Conservation (phyloP, 1,140 invertebrate species). For the Drosophila repletoides region DNA sequence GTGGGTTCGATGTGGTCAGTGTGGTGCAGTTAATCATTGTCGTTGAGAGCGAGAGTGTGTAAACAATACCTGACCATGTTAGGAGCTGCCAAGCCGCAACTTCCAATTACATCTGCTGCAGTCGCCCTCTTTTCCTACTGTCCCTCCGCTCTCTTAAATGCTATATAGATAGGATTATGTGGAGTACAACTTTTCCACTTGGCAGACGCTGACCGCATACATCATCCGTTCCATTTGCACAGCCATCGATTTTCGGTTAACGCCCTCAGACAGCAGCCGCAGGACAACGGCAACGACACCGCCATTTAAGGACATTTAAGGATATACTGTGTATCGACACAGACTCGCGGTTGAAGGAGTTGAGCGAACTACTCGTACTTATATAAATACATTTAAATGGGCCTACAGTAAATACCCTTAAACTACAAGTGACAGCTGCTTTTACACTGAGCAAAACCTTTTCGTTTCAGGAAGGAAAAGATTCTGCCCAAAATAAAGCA, state of each 20-base stretch:
- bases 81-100: slow-evolving; percentile 46
- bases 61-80: slow-evolving; percentile 49
- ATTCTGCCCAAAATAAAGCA: too few relatives aligned
- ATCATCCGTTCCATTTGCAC: slow-evolving; percentile 81
- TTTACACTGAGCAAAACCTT: too few relatives aligned
- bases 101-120: slow-evolving; percentile 69
- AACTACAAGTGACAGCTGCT: slow-evolving; percentile 20
- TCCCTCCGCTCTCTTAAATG: too few relatives aligned
- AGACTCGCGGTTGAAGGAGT: slow-evolving; percentile 73
- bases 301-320: slow-evolving; percentile 75
- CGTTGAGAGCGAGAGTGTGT: slow-evolving; percentile 71
- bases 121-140: not conserved
- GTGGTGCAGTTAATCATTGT: slow-evolving; percentile 77
- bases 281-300: slow-evolving; percentile 28
- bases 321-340: not conserved
- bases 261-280: slow-evolving; percentile 42
- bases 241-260: slow-evolving; percentile 78
- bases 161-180: too few relatives aligned
- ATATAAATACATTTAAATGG: slow-evolving; percentile 66
- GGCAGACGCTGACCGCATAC: slow-evolving; percentile 64
- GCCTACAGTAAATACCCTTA: slow-evolving; percentile 48
- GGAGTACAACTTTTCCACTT: slow-evolving; percentile 62
- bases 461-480: too few relatives aligned
- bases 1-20: slow-evolving; percentile 24
- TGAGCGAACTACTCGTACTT: not conserved